Conservation (phyloP, 2,888 invertebrate species). For the Alsophila aescularia region DNA sequence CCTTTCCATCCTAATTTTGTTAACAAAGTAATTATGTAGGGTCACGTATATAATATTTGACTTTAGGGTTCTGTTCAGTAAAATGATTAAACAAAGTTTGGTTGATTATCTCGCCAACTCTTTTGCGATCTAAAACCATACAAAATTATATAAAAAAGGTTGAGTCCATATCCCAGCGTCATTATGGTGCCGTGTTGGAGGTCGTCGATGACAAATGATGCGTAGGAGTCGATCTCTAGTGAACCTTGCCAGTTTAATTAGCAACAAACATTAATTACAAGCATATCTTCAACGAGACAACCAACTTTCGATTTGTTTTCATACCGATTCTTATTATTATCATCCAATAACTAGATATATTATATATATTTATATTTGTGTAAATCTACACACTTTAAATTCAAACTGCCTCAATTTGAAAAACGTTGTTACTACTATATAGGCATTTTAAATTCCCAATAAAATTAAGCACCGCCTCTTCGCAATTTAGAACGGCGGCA, state of each 20-base stretch:
- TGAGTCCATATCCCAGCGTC: slow-evolving; percentile 52
- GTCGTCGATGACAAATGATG: slow-evolving; percentile 79
- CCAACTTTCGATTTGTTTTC: slow-evolving; percentile 54
- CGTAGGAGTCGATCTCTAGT: slow-evolving; percentile 72
- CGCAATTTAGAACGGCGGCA: slow-evolving; percentile 19
- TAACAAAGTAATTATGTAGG: slow-evolving; percentile 63
- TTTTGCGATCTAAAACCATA: neutral
- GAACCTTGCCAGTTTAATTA: slow-evolving; percentile 73
- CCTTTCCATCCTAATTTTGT: slow-evolving; percentile 73
- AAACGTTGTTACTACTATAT: slow-evolving; percentile 12
- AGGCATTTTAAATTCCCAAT: slow-evolving; percentile 22
- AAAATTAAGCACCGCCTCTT: slow-evolving; percentile 26
- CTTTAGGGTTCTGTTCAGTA: slow-evolving; percentile 30
- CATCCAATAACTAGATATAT: slow-evolving; percentile 23
- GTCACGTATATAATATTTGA: slow-evolving; percentile 54
- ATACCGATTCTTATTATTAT: slow-evolving; percentile 29
- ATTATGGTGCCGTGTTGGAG: slow-evolving; percentile 69
- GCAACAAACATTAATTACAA: slow-evolving; percentile 76
- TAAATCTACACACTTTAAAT: slow-evolving; percentile 25
- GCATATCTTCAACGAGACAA: slow-evolving; percentile 72
- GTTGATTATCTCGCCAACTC: neutral
- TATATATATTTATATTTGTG: no score
- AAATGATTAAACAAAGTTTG: slow-evolving; percentile 16
- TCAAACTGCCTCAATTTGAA: slow-evolving; percentile 22
- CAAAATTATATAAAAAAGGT: slow-evolving; percentile 43